Conservation (phyloP, 2,797 vertebrate species). For the Manis crassicaudata region DNA sequence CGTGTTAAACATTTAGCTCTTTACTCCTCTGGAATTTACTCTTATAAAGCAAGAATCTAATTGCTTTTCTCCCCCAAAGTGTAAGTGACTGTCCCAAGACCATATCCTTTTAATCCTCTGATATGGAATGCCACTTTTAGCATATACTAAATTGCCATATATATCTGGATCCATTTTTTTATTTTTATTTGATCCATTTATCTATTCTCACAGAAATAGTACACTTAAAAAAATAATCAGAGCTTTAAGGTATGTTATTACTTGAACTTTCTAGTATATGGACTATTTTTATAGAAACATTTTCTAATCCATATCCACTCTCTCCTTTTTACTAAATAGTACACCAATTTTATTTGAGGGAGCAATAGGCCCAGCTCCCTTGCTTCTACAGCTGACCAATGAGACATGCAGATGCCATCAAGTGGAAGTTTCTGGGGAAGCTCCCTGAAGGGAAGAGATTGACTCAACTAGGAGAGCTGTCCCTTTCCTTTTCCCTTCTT, state of each 20-base stretch:
- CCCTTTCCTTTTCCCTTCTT: not conserved
- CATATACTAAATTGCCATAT: not conserved
- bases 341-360: not conserved
- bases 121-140: not conserved
- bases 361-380: not conserved
- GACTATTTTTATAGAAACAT: not conserved
- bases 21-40: not conserved
- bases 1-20: not conserved
- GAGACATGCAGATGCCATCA: not conserved
- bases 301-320: not conserved
- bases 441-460: not conserved
- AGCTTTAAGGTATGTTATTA: not conserved
- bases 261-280: constrained; percentile 1
- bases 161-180: not conserved
- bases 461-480: not conserved
- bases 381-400: constrained; percentile 20
- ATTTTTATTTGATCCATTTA: not conserved
- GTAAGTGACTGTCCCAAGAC: not conserved
- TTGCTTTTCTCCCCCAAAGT: not conserved
- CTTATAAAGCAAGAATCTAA: not conserved
- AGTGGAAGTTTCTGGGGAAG: not conserved
- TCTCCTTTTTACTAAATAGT: not conserved
- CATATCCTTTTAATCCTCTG: not conserved
- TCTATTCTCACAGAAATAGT: not conserved
- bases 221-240: constrained; percentile 13